Evolutionary conservation across 2,888 invertebrate genomes (phyloP).

Genomic region (Sipunculus nudus): DNA sequence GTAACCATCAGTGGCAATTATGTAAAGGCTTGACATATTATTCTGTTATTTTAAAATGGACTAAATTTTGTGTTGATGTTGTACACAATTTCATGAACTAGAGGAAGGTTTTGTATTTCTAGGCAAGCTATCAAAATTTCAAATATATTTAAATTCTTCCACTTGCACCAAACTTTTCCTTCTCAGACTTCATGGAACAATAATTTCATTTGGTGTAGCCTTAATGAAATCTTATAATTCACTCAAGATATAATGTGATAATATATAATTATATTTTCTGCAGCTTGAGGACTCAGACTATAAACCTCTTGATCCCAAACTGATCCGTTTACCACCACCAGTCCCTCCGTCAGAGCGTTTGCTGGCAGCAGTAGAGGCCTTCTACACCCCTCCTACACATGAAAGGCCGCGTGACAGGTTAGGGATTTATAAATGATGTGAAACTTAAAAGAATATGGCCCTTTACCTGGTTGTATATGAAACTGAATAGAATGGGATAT

Average conservation of each 20-base stretch:
- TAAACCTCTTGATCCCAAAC: slow-evolving; percentile 86
- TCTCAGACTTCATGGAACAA: no score
- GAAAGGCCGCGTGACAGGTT: slow-evolving; percentile 87
- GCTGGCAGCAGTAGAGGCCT: slow-evolving; percentile 92
- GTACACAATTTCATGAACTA: no score
- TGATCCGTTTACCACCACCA: slow-evolving; percentile 91
- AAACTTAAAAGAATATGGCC: not conserved
- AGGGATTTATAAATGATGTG: slow-evolving; percentile 13
- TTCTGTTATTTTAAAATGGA: no score
- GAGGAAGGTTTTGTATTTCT: no score
- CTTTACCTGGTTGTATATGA: not conserved
- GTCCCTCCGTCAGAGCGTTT: slow-evolving; percentile 93
- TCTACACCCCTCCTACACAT: slow-evolving; percentile 93
- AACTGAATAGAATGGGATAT: no score
- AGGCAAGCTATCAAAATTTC: no score
- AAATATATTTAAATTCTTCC: no score
- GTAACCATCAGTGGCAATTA: no score
- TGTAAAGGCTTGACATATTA: no score
- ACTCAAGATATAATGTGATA: slow-evolving; percentile 2
- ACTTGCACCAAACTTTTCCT: no score
- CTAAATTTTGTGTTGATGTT: no score
- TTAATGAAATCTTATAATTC: not conserved
- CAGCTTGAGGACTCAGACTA: slow-evolving; percentile 89
- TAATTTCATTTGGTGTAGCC: no score
- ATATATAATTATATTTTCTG: not conserved